A percentile compares a stretch with the other conserved stretches of the same genome.
Evolutionary conservation across 2,113 vertebrate species (phyloP).

Genomic region (Gymnogyps californianus): DNA sequence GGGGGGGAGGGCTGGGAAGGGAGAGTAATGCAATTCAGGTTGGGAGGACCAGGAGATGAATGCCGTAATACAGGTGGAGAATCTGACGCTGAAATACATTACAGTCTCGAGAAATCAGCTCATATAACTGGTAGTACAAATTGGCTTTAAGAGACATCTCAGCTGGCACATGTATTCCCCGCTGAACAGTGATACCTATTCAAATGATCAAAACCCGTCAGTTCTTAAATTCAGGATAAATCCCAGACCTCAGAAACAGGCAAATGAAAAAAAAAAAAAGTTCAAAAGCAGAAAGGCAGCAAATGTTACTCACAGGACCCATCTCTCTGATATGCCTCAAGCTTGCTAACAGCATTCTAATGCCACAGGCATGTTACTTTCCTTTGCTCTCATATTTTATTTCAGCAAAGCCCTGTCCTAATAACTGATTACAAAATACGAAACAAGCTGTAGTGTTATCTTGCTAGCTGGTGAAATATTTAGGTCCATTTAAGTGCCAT

Average conservation of each 20-base stretch:
- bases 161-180: conserved; percentile 65
- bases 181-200: conserved; percentile 69
- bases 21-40: background rate
- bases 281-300: conserved; percentile 66
- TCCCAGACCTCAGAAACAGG: conserved; percentile 66
- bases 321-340: conserved; percentile 70
- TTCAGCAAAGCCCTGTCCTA: conserved; percentile 41
- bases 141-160: conserved; percentile 71
- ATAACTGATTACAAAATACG: conserved; percentile 52
- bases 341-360: conserved; percentile 68
- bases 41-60: conserved; percentile 2
- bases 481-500: background rate
- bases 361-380: conserved; percentile 58
- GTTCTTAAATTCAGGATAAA: conserved; percentile 70
- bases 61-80: background rate
- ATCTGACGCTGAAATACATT: conserved; percentile 33
- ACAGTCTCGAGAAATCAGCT: conserved; percentile 58
- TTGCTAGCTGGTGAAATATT: conserved; percentile 20
- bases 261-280: conserved; percentile 29
- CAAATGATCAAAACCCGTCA: conserved; percentile 75
- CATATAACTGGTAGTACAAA: conserved; percentile 61
- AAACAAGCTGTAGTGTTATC: conserved; percentile 26
- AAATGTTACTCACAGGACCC: conserved; percentile 69
- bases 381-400: conserved; percentile 57
- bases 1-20: background rate